Conservation (phyloP, 2,797 vertebrate species). For the Ptychadena robeensis region DNA sequence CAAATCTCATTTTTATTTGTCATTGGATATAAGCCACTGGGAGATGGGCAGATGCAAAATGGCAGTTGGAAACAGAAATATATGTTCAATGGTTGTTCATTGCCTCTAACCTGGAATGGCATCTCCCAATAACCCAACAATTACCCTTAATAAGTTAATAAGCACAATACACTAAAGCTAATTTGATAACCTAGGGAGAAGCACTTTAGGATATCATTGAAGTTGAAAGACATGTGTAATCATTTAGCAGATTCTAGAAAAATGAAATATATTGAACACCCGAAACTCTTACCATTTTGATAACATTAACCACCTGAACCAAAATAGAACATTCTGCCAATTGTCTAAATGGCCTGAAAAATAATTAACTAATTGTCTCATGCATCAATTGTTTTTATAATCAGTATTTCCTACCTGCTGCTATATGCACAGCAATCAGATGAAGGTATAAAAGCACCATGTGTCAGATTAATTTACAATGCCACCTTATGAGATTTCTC, state of each 20-base stretch:
- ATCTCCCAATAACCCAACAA: slow-evolving; percentile 13
- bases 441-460: neutral
- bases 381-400: neutral
- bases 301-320: neutral
- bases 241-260: neutral
- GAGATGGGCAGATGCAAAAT: neutral
- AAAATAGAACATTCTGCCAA: neutral
- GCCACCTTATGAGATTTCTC: neutral
- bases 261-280: neutral
- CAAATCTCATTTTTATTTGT: slow-evolving; percentile 21
- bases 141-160: slow-evolving; percentile 7
- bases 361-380: neutral
- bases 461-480: neutral
- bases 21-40: neutral
- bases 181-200: slow-evolving; percentile 3
- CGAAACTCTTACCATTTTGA: neutral
- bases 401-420: neutral
- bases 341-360: neutral
- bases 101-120: neutral
- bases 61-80: neutral
- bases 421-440: neutral
- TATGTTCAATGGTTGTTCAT: neutral
- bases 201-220: slow-evolving; percentile 24
- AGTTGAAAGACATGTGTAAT: neutral
- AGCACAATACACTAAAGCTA: neutral